Evolutionary conservation across 2,888 invertebrate genomes (phyloP).

Genomic region (Polymixis lichenea): DNA sequence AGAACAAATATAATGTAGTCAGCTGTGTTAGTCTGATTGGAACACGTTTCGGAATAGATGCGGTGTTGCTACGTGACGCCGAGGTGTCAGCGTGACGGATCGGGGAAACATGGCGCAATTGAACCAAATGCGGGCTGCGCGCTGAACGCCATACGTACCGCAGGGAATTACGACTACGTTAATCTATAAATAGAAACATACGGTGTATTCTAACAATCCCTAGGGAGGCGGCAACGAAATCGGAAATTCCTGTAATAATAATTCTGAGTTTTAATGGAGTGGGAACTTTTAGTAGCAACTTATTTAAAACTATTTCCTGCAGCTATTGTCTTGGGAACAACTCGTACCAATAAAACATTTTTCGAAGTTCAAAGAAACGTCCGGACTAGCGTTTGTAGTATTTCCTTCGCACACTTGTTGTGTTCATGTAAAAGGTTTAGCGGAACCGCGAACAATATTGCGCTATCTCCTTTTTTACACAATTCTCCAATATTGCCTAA

Average conservation of each 20-base stretch:
- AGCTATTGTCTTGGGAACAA: slow-evolving; percentile 32
- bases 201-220: slow-evolving; percentile 17
- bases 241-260: slow-evolving; percentile 14
- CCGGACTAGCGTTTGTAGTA: slow-evolving; percentile 3
- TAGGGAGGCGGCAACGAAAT: neutral
- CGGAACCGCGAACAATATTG: slow-evolving; percentile 20
- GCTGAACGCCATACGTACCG: slow-evolving; percentile 29
- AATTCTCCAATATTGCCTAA: slow-evolving; percentile 32
- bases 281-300: slow-evolving; percentile 10
- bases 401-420: slow-evolving; percentile 47
- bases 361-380: slow-evolving; percentile 13
- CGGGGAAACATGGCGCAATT: slow-evolving; percentile 57
- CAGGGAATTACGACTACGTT: slow-evolving; percentile 31
- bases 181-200: slow-evolving; percentile 37
- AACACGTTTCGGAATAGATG: slow-evolving; percentile 51
- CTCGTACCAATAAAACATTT: slow-evolving; percentile 17
- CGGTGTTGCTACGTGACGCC: slow-evolving; percentile 35
- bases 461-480: slow-evolving; percentile 25
- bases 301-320: slow-evolving; percentile 36
- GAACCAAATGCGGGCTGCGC: slow-evolving; percentile 29
- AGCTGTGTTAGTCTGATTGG: slow-evolving; percentile 58
- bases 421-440: slow-evolving; percentile 40
- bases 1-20: slow-evolving; percentile 43
- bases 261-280: slow-evolving; percentile 12
- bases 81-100: slow-evolving; percentile 61